Evolutionary conservation across 2,888 invertebrate species (phyloP), one percentile per base, ranked within the genome.

Genomic region (Ecliptopera silaceata): DNA sequence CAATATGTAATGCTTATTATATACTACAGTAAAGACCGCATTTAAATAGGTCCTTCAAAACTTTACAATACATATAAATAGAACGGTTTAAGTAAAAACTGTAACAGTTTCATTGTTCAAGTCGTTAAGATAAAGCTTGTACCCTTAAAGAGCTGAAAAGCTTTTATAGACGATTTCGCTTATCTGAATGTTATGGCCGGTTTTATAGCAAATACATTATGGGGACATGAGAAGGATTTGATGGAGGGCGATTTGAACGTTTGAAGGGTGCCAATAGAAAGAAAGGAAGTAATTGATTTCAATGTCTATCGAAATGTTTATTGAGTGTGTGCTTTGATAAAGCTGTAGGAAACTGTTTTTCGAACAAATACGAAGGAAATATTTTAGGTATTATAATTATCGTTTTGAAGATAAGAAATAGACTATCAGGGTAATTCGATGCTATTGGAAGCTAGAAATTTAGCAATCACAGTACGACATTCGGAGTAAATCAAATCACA

Each of bases 401-500:
- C n/a, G n/a, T n/a, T n/a, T n/a, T n/a, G n/a, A n/a, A n/a, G n/a
- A n/a, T n/a, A n/a, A n/a, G n/a, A n/a, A n/a, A n/a, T n/a, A n/a
- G n/a, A n/a, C n/a, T n/a, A n/a, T n/a, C n/a, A n/a, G n/a, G n/a
- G n/a, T n/a, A n/a, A n/a, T n/a, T n/a, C n/a, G n/a, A n/a, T n/a
- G n/a, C n/a, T n/a, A n/a, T n/a, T n/a, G n/a, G n/a, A n/a, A n/a
- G n/a, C n/a, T n/a, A n/a, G n/a, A n/a, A n/a, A n/a, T n/a, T n/a
- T n/a, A n/a, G n/a, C n/a, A n/a, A n/a, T n/a, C n/a, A n/a, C 1
- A 36, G 36, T 15, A 36, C 36, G 15, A 45, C 51, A 64, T 60
- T 52, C 51, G 48, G 48, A 22, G 18, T 10, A 36, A 62, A 60
- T 60, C 46, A 64, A 56, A 62, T 39, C 36, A 59, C 51, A 57